Base-by-base conservation (phyloP, 2,797 vertebrate species). In the Girardinus metallicus region DNA sequence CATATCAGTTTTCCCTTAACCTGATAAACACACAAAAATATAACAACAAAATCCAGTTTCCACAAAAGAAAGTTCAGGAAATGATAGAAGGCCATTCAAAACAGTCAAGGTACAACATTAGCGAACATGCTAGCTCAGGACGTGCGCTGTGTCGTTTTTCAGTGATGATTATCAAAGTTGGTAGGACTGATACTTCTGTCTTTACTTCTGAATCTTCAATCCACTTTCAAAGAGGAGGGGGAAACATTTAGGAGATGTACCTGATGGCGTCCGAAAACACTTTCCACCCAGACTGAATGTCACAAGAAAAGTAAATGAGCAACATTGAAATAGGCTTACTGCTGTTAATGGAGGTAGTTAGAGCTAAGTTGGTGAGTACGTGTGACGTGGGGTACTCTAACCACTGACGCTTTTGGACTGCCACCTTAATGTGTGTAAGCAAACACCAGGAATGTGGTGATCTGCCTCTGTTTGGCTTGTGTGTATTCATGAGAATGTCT, bases 1-100 rank as follows among this genome's bases (percentile, higher is more conserved):
- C 91, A 88, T 73, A 87, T 76, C 80, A 87, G 80, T 85, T 44
- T 68, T 80, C 66, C 83, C 29, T 29, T 46, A 71, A 70, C 66
- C 66, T 13, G 66, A 70, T 70, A 70, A 43, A 72, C 31, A 39
- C n/a, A 53, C 16, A 71, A 39, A 78, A 44, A 62, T 5, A 68
- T 16, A 74, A 70, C 72, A 60, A 71, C 43, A 80, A 75, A 43
- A 47, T 43, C 23, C 39, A 43, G 21, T 70, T 70, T 39, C 12
- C 21, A 64, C 51, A 23, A 53, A 39, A 41, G 21, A 41, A 62
- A 81, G 53, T 80, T 79, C 84, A 83, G 76, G 73, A 76, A 79
- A 76, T 31, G 83, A 88, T 75, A 75, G 86, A 87, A 43, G 82
- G 86, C 51, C 53, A 44, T 80, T 85, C 36, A 66, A 83, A 75